Evolutionary conservation across 2,113 vertebrate genomes (phyloP).

Genomic region (Prinia subflava): DNA sequence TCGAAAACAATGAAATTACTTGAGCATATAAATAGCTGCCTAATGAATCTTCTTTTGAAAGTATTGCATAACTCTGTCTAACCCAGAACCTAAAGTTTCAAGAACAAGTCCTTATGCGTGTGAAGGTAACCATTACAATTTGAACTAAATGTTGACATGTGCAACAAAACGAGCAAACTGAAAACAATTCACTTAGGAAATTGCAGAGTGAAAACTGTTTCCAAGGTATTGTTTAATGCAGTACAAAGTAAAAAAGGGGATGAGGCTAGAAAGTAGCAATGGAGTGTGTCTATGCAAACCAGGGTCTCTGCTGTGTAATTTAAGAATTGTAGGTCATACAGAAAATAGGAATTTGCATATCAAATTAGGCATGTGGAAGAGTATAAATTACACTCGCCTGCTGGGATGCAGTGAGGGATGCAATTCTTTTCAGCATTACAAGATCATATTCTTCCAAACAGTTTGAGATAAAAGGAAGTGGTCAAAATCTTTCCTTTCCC

Average conservation of each 20-base stretch:
- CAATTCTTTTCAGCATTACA: slow-evolving; percentile 3
- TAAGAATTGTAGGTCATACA: neutral
- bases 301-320: neutral
- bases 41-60: neutral
- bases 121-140: neutral
- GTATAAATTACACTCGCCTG: neutral
- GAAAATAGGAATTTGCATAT: slow-evolving; percentile 8
- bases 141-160: neutral
- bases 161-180: neutral
- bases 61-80: neutral
- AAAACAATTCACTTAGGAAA: neutral
- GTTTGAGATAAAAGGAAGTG: slow-evolving; percentile 57
- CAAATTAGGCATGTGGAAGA: slow-evolving; percentile 9
- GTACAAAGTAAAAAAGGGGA: neutral
- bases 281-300: neutral
- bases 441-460: slow-evolving; percentile 29
- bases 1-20: neutral
- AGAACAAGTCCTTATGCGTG: neutral
- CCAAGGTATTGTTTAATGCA: neutral
- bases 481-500: slow-evolving; percentile 49
- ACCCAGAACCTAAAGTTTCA: neutral
- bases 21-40: slow-evolving; percentile 20
- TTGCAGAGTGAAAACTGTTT: neutral
- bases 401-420: neutral
- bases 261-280: neutral